A percentile compares a stretch with the other conserved stretches of the same genome.
Conservation (phyloP, 1,140 invertebrate genomes). For the Phymastichus coffea region DNA sequence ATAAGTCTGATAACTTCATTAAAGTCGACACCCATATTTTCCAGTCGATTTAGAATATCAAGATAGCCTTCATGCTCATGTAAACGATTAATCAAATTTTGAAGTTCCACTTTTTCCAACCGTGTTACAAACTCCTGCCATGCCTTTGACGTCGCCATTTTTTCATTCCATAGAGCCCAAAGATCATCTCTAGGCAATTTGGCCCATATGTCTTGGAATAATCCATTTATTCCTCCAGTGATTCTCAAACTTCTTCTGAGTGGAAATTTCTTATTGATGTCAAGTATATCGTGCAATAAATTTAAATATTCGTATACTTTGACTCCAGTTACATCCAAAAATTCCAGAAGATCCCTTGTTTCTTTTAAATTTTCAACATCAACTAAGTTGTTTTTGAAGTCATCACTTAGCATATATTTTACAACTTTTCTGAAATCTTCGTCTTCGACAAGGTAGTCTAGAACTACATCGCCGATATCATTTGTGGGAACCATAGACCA, state of each 20-base stretch:
- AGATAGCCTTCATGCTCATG: background rate
- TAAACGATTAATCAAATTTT: constrained; percentile 27
- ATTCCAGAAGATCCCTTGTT: constrained; percentile 27
- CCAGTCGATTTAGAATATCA: constrained; percentile 4
- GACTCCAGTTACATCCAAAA: constrained; percentile 28
- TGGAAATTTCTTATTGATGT: background rate
- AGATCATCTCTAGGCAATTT: constrained; percentile 38
- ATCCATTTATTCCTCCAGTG: constrained; percentile 34
- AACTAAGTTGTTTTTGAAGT: constrained; percentile 19
- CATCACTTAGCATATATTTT: constrained; percentile 26
- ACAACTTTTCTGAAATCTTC: constrained; percentile 30
- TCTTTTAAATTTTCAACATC: constrained; percentile 26
- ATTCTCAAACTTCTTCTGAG: background rate
- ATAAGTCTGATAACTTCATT: background rate
- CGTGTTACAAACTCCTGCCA: constrained; percentile 37
- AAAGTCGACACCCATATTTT: constrained; percentile 25
- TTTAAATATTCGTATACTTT: constrained; percentile 28
- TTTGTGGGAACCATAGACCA: constrained; percentile 7
- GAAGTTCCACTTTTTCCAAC: constrained; percentile 32
- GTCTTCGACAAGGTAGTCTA: constrained; percentile 5
- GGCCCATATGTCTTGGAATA: constrained; percentile 34
- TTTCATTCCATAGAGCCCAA: constrained; percentile 38
- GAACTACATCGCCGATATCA: background rate
- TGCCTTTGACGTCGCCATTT: constrained; percentile 34
- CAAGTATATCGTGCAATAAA: constrained; percentile 24